phyloP scores from a whole-genome alignment of 2,888 invertebrate genomes.

The Therioaphis trifolii region DNA sequence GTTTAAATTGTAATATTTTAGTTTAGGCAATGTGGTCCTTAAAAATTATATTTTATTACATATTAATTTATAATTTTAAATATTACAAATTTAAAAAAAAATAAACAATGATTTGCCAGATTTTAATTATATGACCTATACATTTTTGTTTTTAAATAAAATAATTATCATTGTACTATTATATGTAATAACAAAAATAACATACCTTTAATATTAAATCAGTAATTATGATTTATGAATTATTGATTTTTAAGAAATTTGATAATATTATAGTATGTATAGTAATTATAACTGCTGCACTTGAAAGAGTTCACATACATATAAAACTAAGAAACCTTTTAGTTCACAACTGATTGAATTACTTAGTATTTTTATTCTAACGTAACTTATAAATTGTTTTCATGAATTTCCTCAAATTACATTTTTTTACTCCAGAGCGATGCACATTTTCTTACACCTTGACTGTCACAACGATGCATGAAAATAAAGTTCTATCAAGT shows the following conservation, averaged over 20 bases:
- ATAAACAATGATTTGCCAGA: too few species aligned
- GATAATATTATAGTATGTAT: not conserved
- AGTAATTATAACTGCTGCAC: constrained; percentile 16
- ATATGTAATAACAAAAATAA: too few species aligned
- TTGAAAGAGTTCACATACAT: constrained; percentile 36
- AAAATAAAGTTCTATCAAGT: constrained; percentile 41
- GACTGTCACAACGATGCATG: constrained; percentile 45
- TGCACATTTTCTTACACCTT: constrained; percentile 50
- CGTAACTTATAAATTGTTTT: not conserved
- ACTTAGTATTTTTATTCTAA: not conserved
- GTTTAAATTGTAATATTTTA: too few species aligned
- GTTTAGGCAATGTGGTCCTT: too few species aligned
- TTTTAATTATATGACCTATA: too few species aligned
- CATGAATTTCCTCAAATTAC: constrained; percentile 53
- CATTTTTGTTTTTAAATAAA: too few species aligned
- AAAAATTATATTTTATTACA: too few species aligned
- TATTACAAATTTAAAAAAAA: too few species aligned
- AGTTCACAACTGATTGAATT: constrained; percentile 37
- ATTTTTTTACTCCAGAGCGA: constrained; percentile 29
- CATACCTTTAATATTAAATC: too few species aligned
- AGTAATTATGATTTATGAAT: not conserved
- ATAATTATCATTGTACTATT: too few species aligned
- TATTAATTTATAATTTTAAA: too few species aligned
- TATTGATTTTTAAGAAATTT: constrained; percentile 44
- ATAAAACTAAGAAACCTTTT: constrained; percentile 38